These are phyloP conservation scores for Watersipora subatra DNA, from an alignment of 1,140 invertebrate species.

Conservation along the genomic window DNA sequence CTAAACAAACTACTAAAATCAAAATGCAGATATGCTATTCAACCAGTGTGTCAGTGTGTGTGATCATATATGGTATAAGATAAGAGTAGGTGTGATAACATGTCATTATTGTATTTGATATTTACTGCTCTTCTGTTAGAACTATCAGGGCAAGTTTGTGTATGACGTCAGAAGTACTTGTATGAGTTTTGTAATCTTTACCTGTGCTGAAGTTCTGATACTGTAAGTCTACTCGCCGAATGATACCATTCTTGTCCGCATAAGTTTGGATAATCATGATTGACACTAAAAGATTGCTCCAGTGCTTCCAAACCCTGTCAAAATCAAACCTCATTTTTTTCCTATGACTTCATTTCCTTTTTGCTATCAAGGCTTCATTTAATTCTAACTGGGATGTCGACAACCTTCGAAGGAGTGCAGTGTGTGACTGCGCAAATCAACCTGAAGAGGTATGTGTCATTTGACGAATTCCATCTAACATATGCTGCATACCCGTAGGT, in stretches of 20 bases:
- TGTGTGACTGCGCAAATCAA: neutral
- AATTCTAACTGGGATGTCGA: neutral
- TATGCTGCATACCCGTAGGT: constrained; percentile 4
- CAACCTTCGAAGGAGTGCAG: neutral
- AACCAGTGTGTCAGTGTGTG: too few relatives aligned
- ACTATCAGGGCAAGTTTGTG: too few relatives aligned
- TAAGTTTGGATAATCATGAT: neutral
- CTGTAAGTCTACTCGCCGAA: too few relatives aligned
- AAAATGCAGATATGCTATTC: too few relatives aligned
- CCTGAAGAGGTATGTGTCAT: neutral
- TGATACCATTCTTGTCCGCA: neutral
- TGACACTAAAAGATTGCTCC: neutral
- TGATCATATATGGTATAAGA: too few relatives aligned
- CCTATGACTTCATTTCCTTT: neutral
- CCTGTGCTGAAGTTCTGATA: too few relatives aligned
- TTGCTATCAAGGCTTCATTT: neutral
- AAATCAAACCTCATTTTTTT: constrained; percentile 2
- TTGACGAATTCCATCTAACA: neutral
- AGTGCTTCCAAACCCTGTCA: constrained; percentile 5
- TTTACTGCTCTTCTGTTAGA: too few relatives aligned
- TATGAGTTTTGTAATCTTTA: too few relatives aligned
- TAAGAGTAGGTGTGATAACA: too few relatives aligned
- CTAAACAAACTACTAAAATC: too few relatives aligned
- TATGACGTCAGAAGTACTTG: too few relatives aligned
- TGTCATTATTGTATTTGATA: too few relatives aligned